Conservation (phyloP, 2,888 invertebrate genomes). For the Galeruca laticollis region DNA sequence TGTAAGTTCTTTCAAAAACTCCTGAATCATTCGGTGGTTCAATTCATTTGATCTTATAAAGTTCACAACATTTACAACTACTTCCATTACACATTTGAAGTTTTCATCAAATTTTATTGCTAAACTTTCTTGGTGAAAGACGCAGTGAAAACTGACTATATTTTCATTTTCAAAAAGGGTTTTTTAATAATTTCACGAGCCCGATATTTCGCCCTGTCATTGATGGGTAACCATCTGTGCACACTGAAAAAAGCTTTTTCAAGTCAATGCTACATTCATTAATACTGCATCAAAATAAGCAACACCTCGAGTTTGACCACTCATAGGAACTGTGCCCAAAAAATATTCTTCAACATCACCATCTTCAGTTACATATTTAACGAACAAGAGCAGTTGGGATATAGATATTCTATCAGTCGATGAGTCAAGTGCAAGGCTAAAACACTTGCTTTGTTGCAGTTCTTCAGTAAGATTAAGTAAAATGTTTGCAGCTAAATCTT, state of each 20-base stretch:
- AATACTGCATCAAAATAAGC: too few species aligned
- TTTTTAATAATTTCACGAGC: not conserved
- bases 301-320: too few species aligned
- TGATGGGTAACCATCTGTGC: conserved; percentile 10
- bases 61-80: conserved; percentile 8
- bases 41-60: not conserved
- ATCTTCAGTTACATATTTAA: too few species aligned
- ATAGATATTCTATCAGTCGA: too few species aligned
- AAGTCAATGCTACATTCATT: not conserved
- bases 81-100: not conserved
- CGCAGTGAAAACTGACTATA: conserved; percentile 13
- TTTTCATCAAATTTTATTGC: conserved; percentile 6
- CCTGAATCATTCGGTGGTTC: not conserved
- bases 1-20: conserved; percentile 7
- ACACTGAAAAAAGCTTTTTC: not conserved
- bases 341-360: too few species aligned
- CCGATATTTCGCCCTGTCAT: conserved; percentile 10
- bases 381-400: too few species aligned
- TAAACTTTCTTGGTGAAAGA: conserved; percentile 9
- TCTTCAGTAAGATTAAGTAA: conserved; percentile 14
- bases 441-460: conserved; percentile 12
- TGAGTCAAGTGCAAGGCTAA: conserved; percentile 6
- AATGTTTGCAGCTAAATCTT: conserved; percentile 10
- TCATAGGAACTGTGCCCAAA: too few species aligned
- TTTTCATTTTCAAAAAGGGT: conserved; percentile 11